A percentile compares a stretch with the other conserved stretches of the same genome.
These are phyloP conservation scores for Apeira syringaria DNA, from an alignment of 2,888 invertebrate genomes.

Conservation along the genomic window DNA sequence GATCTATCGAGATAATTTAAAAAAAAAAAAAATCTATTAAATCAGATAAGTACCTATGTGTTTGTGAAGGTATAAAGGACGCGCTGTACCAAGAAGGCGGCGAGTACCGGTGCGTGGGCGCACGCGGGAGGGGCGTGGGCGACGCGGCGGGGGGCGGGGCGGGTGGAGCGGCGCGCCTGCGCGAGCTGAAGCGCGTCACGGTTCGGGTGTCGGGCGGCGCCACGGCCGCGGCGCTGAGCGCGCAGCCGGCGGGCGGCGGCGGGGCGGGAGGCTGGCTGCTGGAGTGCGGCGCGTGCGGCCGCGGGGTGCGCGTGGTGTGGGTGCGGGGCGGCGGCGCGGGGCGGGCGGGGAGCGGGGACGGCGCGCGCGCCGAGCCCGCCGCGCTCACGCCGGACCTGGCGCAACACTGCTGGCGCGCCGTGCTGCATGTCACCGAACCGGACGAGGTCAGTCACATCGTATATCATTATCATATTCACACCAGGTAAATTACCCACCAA, in stretches of 20 bases:
- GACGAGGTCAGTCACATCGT: slow-evolving; percentile 54
- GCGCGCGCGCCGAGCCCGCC: slow-evolving; percentile 47
- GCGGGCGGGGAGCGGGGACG: slow-evolving; percentile 50
- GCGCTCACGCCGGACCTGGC: slow-evolving; percentile 54
- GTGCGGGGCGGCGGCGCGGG: slow-evolving; percentile 40
- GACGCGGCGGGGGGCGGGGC: slow-evolving; percentile 51
- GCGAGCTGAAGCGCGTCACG: slow-evolving; percentile 48
- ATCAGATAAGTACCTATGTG: too few species aligned
- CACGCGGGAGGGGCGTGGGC: slow-evolving; percentile 62
- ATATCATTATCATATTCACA: too few species aligned
- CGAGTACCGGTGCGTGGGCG: slow-evolving; percentile 88
- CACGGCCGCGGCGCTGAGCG: slow-evolving; percentile 61
- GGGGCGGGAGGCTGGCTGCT: slow-evolving; percentile 61
- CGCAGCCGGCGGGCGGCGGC: slow-evolving; percentile 50
- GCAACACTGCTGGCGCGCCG: slow-evolving; percentile 71
- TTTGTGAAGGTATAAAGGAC: slow-evolving; percentile 77
- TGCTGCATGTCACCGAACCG: slow-evolving; percentile 57
- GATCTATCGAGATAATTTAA: too few species aligned
- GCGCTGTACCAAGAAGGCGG: slow-evolving; percentile 91
- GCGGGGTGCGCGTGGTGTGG: slow-evolving; percentile 59
- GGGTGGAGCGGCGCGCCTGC: slow-evolving; percentile 42
- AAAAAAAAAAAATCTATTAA: too few species aligned
- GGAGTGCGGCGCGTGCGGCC: slow-evolving; percentile 72
- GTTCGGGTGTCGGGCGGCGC: slow-evolving; percentile 52
- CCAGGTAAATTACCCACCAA: too few species aligned